Percentiles rank a stretch among this genome's conserved stretches.
phyloP scores from a whole-genome alignment of 2,888 invertebrate species.

The Hedya salicella region DNA sequence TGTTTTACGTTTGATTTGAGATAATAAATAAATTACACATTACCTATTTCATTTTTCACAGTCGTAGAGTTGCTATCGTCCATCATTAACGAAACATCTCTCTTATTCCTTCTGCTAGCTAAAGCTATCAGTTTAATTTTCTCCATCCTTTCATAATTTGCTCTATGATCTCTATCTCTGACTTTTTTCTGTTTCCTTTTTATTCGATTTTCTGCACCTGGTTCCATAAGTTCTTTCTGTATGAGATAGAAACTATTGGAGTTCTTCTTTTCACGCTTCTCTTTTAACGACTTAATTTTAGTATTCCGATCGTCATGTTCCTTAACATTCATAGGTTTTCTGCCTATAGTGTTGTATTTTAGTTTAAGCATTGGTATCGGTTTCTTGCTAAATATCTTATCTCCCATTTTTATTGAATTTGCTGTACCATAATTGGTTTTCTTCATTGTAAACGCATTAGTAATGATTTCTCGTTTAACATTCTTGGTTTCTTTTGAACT shows the following conservation, averaged over 20 bases:
- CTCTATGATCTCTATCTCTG: not conserved
- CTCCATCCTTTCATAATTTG: not conserved
- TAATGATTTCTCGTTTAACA: conserved; percentile 13
- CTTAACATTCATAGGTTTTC: conserved; percentile 22
- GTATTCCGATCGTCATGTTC: not conserved
- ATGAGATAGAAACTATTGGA: not conserved
- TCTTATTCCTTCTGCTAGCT: conserved; percentile 15
- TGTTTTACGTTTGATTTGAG: too few species aligned
- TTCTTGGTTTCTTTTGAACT: not conserved
- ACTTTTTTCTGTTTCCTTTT: not conserved
- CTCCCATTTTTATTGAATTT: not conserved
- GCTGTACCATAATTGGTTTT: not conserved
- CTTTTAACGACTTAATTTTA: conserved; percentile 4
- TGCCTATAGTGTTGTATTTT: conserved; percentile 13
- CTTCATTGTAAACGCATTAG: not conserved
- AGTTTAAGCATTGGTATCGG: not conserved
- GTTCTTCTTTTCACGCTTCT: not conserved
- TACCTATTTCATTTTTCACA: conserved; percentile 18
- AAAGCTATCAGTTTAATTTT: not conserved
- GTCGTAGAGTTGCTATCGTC: not conserved
- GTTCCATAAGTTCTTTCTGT: conserved; percentile 6
- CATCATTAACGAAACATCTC: not conserved
- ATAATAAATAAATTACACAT: too few species aligned
- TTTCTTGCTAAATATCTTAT: not conserved
- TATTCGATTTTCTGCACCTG: not conserved